These are phyloP conservation scores for Hylaeus anthracinus DNA, from an alignment of 1,140 invertebrate species.

Conservation along the genomic window DNA sequence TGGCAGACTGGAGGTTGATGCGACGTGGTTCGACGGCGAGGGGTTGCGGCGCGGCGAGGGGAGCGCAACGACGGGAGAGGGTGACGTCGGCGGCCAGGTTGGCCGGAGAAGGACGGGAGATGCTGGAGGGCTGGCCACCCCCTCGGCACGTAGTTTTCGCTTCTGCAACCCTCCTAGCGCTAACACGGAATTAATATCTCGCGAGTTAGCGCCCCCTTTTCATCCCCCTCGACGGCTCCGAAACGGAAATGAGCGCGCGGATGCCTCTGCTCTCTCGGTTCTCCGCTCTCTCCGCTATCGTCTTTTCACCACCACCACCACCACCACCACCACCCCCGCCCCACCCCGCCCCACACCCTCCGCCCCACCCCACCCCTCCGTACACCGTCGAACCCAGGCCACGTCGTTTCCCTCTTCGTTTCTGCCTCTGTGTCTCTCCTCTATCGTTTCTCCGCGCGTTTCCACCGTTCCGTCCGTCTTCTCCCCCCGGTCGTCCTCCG, in stretches of 20 bases:
- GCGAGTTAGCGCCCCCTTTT: slow-evolving; percentile 78
- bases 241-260: slow-evolving; percentile 81
- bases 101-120: slow-evolving; percentile 18
- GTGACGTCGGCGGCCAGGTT: slow-evolving; percentile 20
- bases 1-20: slow-evolving; percentile 40
- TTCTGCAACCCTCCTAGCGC: slow-evolving; percentile 77
- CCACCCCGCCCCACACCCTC: slow-evolving; percentile 2
- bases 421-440: slow-evolving; percentile 19
- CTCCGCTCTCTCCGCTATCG: slow-evolving; percentile 64
- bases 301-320: slow-evolving; percentile 60
- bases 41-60: slow-evolving; percentile 10
- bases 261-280: slow-evolving; percentile 76
- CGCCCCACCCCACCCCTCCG: background rate
- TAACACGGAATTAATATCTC: slow-evolving; percentile 82
- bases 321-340: slow-evolving; percentile 18
- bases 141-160: slow-evolving; percentile 78
- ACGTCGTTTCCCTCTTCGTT: slow-evolving; percentile 16
- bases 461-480: slow-evolving; percentile 36
- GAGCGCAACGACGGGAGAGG: background rate
- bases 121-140: slow-evolving; percentile 57
- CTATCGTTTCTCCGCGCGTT: slow-evolving; percentile 4
- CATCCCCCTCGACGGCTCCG: slow-evolving; percentile 69
- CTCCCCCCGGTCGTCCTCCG: slow-evolving; percentile 53
- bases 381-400: too few relatives aligned
- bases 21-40: slow-evolving; percentile 1